A percentile compares a stretch with the other conserved stretches of the same genome.
Conservation (phyloP, 2,113 vertebrate species). For the Anseranas semipalmata region DNA sequence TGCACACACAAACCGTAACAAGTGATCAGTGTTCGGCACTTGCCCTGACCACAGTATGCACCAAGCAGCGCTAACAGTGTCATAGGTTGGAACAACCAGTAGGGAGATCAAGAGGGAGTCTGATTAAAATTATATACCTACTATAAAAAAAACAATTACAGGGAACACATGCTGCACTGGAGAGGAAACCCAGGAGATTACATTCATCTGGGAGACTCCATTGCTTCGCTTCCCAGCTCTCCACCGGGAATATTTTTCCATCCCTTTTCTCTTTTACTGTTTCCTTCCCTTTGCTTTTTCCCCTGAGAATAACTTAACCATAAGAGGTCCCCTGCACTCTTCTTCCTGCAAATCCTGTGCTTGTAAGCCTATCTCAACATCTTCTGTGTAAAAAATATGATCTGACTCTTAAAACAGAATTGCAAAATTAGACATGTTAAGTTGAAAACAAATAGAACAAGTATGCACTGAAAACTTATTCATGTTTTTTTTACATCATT, state of each 20-base stretch:
- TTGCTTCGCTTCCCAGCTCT: not conserved
- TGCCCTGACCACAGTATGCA: not conserved
- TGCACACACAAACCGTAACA: not conserved
- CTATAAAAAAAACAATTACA: not conserved
- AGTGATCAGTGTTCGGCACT: not conserved
- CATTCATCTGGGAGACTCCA: not conserved
- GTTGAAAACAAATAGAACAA: not conserved
- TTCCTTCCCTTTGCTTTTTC: not conserved
- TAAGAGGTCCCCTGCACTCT: not conserved
- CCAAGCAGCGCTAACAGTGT: not conserved
- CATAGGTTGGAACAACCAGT: not conserved
- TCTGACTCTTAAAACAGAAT: not conserved
- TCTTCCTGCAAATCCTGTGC: not conserved
- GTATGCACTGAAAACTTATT: not conserved
- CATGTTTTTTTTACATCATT: not conserved
- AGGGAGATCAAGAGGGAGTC: not conserved
- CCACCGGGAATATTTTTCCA: not conserved
- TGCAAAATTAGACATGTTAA: not conserved
- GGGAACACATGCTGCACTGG: not conserved
- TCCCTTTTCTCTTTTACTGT: not conserved
- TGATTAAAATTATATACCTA: not conserved
- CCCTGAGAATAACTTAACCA: not conserved
- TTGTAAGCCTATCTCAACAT: not conserved
- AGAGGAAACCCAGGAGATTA: not conserved
- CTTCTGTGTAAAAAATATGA: not conserved